These are phyloP conservation scores for Gymnocheta viridis DNA, from an alignment of 2,888 invertebrate species.

Conservation along the genomic window DNA sequence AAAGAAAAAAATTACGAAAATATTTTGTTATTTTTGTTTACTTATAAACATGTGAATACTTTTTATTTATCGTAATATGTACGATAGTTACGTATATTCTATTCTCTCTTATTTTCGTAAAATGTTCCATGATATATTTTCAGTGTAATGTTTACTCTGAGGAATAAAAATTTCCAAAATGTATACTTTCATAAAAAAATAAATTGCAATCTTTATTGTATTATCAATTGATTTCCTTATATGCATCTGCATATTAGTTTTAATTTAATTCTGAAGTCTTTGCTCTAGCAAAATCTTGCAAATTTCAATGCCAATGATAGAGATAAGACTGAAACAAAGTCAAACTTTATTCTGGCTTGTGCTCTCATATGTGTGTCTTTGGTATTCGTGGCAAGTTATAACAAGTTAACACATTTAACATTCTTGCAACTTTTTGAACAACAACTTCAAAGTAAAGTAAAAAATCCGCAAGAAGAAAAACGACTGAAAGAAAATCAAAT, in stretches of 20 bases:
- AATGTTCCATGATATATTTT: too few species aligned
- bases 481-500: slow-evolving; percentile 43
- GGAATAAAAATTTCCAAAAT: not conserved
- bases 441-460: slow-evolving; percentile 8
- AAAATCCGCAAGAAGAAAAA: slow-evolving; percentile 19
- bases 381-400: slow-evolving; percentile 38
- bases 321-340: slow-evolving; percentile 3
- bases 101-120: too few species aligned
- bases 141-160: too few species aligned
- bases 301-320: slow-evolving; percentile 9
- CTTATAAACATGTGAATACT: too few species aligned
- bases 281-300: not conserved
- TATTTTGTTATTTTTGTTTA: too few species aligned
- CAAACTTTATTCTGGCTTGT: slow-evolving; percentile 25
- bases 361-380: slow-evolving; percentile 10
- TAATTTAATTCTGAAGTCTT: slow-evolving; percentile 12
- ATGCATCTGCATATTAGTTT: not conserved
- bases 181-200: not conserved
- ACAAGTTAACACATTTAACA: slow-evolving; percentile 65
- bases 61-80: too few species aligned
- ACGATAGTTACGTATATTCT: too few species aligned
- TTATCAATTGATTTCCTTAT: slow-evolving; percentile 10
- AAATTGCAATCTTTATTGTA: not conserved
- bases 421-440: slow-evolving; percentile 40
- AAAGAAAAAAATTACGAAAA: too few species aligned